Percentiles rank a stretch among this genome's conserved stretches.
Evolutionary conservation across 53 echinoderm and acorn worm genomes (phyloP).

Genomic region (Paracentrotus lividus): DNA sequence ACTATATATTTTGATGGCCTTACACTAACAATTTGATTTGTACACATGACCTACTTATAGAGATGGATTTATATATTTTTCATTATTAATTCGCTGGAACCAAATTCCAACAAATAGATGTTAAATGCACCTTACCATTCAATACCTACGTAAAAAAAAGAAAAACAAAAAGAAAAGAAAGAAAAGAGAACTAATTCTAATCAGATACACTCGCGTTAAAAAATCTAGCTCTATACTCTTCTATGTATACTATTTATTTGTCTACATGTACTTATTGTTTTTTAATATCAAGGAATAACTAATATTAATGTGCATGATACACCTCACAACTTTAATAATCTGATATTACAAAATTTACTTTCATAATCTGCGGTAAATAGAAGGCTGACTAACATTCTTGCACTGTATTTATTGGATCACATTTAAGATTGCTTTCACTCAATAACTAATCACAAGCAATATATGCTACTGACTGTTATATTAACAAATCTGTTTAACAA

Average conservation of each 20-base stretch:
- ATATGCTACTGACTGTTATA: neutral
- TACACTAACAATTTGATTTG: neutral
- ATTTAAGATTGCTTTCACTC: neutral
- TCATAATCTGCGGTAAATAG: neutral
- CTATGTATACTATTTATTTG: neutral
- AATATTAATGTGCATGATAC: neutral
- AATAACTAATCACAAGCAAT: neutral
- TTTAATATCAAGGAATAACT: neutral
- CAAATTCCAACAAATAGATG: too few species aligned
- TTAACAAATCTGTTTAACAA: constrained; percentile 16
- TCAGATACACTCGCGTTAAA: too few species aligned
- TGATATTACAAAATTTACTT: neutral
- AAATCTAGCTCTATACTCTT: too few species aligned
- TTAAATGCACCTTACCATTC: too few species aligned
- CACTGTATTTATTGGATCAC: neutral
- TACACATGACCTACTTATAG: too few species aligned
- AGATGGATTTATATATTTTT: too few species aligned
- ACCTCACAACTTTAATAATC: neutral
- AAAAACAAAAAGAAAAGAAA: too few species aligned
- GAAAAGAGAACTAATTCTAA: too few species aligned
- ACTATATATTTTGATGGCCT: neutral
- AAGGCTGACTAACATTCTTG: neutral
- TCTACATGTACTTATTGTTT: neutral
- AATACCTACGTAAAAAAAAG: too few species aligned
- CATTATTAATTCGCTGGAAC: too few species aligned